phyloP scores from a whole-genome alignment of 1,140 invertebrate genomes.

The Musca vetustissima region DNA sequence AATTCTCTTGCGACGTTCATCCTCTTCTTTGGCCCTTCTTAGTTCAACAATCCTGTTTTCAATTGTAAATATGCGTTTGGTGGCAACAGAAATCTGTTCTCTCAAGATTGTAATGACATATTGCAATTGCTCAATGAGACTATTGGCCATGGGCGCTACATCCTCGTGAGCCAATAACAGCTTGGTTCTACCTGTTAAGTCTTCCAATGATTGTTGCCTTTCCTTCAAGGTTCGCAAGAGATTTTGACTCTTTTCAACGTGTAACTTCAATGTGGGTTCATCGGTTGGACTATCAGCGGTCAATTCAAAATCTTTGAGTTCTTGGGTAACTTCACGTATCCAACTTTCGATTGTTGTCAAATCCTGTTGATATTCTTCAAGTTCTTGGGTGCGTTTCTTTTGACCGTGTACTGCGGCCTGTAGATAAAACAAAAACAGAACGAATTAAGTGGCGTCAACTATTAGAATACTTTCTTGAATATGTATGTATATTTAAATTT shows the following conservation, averaged over 20 bases:
- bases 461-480: no score
- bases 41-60: slow-evolving; percentile 50
- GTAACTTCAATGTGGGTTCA: slow-evolving; percentile 43
- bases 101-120: slow-evolving; percentile 46
- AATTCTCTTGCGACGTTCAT: slow-evolving; percentile 41
- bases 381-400: slow-evolving; percentile 61
- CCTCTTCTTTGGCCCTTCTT: slow-evolving; percentile 42
- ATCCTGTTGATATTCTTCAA: slow-evolving; percentile 63
- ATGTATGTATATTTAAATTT: no score
- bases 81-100: slow-evolving; percentile 50
- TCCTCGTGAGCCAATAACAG: slow-evolving; percentile 48
- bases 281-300: slow-evolving; percentile 42
- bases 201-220: slow-evolving; percentile 49
- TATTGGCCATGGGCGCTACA: slow-evolving; percentile 45
- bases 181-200: slow-evolving; percentile 47
- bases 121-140: slow-evolving; percentile 47
- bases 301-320: slow-evolving; percentile 44
- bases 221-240: slow-evolving; percentile 48
- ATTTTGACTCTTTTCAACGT: slow-evolving; percentile 47
- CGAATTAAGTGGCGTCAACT: no score
- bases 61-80: slow-evolving; percentile 49
- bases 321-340: slow-evolving; percentile 57
- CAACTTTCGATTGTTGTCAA: slow-evolving; percentile 66
- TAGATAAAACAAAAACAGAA: slow-evolving; percentile 31
- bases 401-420: slow-evolving; percentile 60